Evolutionary conservation across 2,888 invertebrate species (phyloP).

Genomic region (Zygothrica quintamaculata): DNA sequence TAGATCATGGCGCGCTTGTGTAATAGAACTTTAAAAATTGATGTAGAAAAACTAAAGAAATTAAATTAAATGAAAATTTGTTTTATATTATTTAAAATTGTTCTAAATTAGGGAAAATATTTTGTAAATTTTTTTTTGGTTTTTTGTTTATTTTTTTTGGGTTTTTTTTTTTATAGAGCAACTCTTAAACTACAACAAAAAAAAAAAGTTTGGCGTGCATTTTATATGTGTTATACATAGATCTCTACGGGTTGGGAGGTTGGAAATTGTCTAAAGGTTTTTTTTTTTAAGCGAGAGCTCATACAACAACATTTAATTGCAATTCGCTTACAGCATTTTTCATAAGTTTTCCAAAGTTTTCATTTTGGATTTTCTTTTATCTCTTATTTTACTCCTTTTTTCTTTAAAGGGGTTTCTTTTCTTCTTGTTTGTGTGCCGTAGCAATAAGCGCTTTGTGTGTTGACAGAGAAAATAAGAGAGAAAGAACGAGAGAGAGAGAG

Average conservation of each 20-base stretch:
- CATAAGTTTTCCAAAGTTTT: conserved; percentile 51
- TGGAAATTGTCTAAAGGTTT: conserved; percentile 8
- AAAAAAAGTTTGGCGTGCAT: conserved; percentile 19
- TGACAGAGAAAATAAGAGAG: conserved; percentile 47
- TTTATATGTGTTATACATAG: not conserved
- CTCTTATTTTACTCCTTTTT: conserved; percentile 7
- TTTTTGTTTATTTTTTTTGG: not conserved
- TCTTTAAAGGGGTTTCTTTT: conserved; percentile 19
- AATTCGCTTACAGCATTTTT: conserved; percentile 55
- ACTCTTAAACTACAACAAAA: conserved; percentile 46
- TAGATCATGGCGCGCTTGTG: too few species aligned
- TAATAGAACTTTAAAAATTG: too few species aligned
- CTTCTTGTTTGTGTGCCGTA: conserved; percentile 20
- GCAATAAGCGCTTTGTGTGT: conserved; percentile 53
- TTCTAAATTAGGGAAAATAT: conserved; percentile 7
- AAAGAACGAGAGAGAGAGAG: conserved; percentile 13
- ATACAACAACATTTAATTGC: conserved; percentile 63
- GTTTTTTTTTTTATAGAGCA: conserved; percentile 55
- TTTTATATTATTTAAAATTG: conserved; percentile 9
- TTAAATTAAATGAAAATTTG: too few species aligned
- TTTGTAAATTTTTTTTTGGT: conserved; percentile 12
- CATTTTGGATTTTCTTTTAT: conserved; percentile 23
- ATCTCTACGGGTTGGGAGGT: conserved; percentile 10
- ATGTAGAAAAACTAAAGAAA: too few species aligned
- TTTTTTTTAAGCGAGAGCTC: conserved; percentile 47